Base-by-base conservation (phyloP, 2,888 invertebrate species). In the Kryphioiulus occultus region DNA sequence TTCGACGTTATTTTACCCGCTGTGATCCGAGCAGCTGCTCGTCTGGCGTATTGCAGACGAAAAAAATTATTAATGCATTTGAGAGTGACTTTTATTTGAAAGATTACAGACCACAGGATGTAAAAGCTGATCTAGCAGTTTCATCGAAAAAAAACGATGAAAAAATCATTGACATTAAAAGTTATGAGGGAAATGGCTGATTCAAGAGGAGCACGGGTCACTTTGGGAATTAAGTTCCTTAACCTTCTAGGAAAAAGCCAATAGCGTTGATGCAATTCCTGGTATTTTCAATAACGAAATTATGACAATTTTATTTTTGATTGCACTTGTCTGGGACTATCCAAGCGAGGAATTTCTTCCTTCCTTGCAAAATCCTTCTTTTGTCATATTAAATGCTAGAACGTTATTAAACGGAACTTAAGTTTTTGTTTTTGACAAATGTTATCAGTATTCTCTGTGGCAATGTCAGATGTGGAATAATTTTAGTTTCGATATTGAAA, bases 31-130 rank as follows among this genome's bases (percentile, higher is more conserved):
- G 30, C 78, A 78, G 78, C 78, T 78, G 78, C 12, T 78, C 30
- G 26, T 30, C 78, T 78, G 10, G 30, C 78, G 78, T 78, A 78
- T 78, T 26, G 26, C 30, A 78, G n/a, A n/a, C 15, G 15, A 78
- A 78, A 78, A 78, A 78, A 78, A 30, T 44, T 44, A 44, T 44
- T 78, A 78, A 78, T 78, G 78, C 78, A 78, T 78, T 78, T 78
- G 30, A 78, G 68, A 68, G 15, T 78, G 78, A 78, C 78, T 78
- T 78, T 26, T 78, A 26, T 30, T 78, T 30, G 78, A 78, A 78
- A 78, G 78, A 78, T 78, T 78, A 78, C 78, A 78, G 78, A 26
- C 78, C 26, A 78, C 78, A 78, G 78, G 12, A 78, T 78, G 15
- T 30, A 78, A 78, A n/a, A 7, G 78, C 30, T 26, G 59, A 59